Base-by-base conservation (phyloP, 2,113 vertebrate species). In the Panthera leo region DNA sequence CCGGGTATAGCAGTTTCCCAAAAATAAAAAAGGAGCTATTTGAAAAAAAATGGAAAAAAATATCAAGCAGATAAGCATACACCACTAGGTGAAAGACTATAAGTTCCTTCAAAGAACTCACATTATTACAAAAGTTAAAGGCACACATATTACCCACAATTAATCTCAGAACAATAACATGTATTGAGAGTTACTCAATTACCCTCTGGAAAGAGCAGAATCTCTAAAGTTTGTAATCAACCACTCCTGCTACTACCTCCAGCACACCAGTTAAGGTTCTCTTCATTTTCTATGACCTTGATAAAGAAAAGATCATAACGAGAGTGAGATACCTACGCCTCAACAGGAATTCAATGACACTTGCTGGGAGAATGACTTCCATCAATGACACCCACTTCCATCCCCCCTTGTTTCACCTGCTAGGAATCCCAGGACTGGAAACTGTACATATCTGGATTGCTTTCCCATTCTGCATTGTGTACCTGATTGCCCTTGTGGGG, bases 381-480 rank as follows among this genome's bases (percentile, higher is more conserved):
- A 80, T 85, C 90, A 94, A 1, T 34, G 36, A 42, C 42, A 79
- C 75, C 27, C 85, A 94, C 61, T 85, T 94, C 36, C 63, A 94
- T 13, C 92, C 95, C 3, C 9, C 4, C 21, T 29, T 70, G n/a
- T 94, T 96, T 55, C 36, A 94, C 27, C 86, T 96, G 23, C 27
- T 86, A 10, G 97, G 95, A 14, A 65, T 96, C 36, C 94, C 65
- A 51, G 96, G 92, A 11, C 5, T 13, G 23, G 90, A 95, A 86
- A 39, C 18, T 7, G 19, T 45, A 16, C 97, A 85, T 23, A 7
- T 87, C 67, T 71, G 82, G 39, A 85, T 94, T 80, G 87, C 94
- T 87, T 61, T 67, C 7, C 92, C 89, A 9, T 97, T 98, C 83
- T 95, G 45, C 25, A 16, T 79, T 31, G 93, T 94, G 78, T 98